Conservation (phyloP, 2,888 invertebrate species). For the Clivina fossor region DNA sequence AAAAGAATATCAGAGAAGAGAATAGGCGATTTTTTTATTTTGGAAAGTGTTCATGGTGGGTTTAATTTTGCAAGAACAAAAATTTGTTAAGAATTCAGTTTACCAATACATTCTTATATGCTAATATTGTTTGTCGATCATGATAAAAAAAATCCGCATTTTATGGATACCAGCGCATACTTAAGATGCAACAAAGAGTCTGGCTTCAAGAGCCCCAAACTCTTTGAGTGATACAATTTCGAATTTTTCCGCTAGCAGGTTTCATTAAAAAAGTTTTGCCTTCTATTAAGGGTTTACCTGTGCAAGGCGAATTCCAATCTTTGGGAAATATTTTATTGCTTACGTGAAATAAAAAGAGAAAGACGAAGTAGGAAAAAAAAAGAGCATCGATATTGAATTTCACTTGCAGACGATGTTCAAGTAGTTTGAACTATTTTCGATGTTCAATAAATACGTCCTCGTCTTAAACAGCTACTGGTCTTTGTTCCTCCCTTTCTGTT, state of each 20-base stretch:
- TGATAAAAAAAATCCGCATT: conserved; percentile 22
- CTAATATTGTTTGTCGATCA: conserved; percentile 22
- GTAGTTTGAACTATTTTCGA: conserved; percentile 31
- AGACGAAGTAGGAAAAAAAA: no score
- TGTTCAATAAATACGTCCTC: conserved; percentile 28
- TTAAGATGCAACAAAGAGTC: conserved; percentile 31
- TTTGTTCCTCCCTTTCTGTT: no score
- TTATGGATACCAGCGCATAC: conserved; percentile 21
- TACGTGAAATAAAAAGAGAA: no score
- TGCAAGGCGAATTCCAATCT: conserved; percentile 32
- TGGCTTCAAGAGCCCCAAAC: no score
- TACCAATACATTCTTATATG: conserved; percentile 24
- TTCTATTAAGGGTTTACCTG: conserved; percentile 32
- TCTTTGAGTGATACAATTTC: conserved; percentile 34
- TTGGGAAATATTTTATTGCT: conserved; percentile 33
- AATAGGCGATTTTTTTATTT: no score
- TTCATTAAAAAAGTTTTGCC: conserved; percentile 34
- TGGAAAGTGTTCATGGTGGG: not conserved
- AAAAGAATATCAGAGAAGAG: no score
- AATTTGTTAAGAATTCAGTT: conserved; percentile 14
- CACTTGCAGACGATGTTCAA: conserved; percentile 31
- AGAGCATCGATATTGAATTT: conserved; percentile 34
- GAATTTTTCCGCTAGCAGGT: conserved; percentile 29
- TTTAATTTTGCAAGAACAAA: conserved; percentile 19
- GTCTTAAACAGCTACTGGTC: no score